These are phyloP conservation scores for Leptopilina boulardi DNA, from an alignment of 1,140 invertebrate species.

Conservation along the genomic window DNA sequence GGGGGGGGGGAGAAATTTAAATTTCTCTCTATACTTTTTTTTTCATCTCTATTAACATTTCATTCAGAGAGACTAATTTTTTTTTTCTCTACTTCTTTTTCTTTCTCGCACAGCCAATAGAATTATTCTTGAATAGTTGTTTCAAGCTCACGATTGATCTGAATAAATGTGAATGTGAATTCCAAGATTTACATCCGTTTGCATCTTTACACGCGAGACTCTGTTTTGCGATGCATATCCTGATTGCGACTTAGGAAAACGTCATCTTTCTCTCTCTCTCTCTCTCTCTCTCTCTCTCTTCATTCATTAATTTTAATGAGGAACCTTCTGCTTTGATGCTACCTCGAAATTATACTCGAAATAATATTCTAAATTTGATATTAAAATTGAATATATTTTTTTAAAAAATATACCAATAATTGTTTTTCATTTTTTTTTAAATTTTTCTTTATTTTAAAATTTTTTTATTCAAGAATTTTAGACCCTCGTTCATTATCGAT, in stretches of 20 bases:
- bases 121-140: neutral
- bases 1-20: neutral
- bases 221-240: conserved; percentile 10
- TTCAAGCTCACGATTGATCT: neutral
- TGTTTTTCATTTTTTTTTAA: neutral
- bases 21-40: neutral
- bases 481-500: too few relatives aligned
- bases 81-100: too few relatives aligned
- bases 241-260: conserved; percentile 6
- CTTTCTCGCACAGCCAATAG: neutral
- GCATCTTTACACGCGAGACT: neutral
- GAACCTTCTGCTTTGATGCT: neutral
- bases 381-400: neutral
- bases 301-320: conserved; percentile 19
- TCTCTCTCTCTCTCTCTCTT: too few relatives aligned
- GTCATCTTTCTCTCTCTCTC: too few relatives aligned
- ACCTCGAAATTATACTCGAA: neutral
- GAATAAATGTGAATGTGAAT: conserved; percentile 18
- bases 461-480: neutral
- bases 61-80: neutral
- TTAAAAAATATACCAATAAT: too few relatives aligned
- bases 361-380: neutral
- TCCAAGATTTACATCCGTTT: conserved; percentile 14
- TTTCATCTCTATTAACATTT: neutral
- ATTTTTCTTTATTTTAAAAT: neutral